Conservation (phyloP, 2,113 vertebrate genomes). For the Crotalus helleri region DNA sequence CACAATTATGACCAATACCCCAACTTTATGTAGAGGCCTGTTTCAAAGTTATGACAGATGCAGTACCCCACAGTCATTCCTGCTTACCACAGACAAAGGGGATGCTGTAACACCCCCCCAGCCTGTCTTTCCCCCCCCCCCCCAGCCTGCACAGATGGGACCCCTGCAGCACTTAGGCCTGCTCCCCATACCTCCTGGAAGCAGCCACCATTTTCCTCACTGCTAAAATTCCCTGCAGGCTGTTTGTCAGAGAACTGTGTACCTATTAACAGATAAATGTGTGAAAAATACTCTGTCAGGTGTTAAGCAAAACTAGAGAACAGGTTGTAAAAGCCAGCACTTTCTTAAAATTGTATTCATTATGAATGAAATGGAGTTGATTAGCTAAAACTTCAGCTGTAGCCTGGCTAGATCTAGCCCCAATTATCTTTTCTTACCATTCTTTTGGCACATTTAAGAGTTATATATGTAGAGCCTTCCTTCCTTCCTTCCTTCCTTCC, state of each 20-base stretch:
- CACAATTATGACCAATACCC: background rate
- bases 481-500: background rate
- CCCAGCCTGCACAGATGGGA: background rate
- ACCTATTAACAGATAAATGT: background rate
- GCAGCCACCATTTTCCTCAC: background rate
- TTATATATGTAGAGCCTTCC: background rate
- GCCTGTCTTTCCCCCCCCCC: background rate
- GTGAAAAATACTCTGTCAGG: background rate
- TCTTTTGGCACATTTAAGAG: background rate
- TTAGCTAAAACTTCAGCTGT: background rate
- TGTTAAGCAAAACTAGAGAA: conserved; percentile 2
- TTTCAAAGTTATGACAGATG: background rate
- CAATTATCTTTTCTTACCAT: background rate
- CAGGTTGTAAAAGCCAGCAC: background rate
- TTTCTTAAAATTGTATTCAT: background rate
- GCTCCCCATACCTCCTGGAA: background rate
- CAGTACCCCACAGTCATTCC: background rate
- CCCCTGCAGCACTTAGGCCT: background rate
- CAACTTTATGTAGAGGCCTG: background rate
- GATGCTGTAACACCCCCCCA: background rate
- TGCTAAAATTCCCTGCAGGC: background rate
- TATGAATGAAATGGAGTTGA: background rate
- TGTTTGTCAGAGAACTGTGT: background rate
- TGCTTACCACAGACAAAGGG: background rate
- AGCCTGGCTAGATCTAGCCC: background rate